Evolutionary conservation across 2,797 vertebrate species (phyloP), one percentile per base, ranked within the genome.

Genomic region (Picus viridis): DNA sequence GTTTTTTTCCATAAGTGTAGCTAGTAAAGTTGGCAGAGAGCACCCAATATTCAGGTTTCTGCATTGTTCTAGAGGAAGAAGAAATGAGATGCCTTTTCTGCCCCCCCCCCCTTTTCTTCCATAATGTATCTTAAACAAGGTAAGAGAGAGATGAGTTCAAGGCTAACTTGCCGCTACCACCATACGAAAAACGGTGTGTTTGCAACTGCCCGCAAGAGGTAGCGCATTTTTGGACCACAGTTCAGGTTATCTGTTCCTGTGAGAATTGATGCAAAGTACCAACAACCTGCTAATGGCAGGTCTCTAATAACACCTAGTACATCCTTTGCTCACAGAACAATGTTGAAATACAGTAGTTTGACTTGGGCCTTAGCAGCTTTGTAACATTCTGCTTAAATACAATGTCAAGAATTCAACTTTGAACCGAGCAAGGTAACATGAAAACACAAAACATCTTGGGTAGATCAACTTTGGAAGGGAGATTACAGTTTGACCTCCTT

Each of bases 41-140:
- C 85, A 95, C 29, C 80, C 83, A 64, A 49, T 70, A 63, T 45
- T 73, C 45, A 75, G 59, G 30, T 93, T 89, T 69, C 89, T 10
- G 9, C 90, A 80, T 78, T 89, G 75, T 83, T 95, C 86, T 89
- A 94, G 79, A 89, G 82, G 54, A 93, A 92, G 86, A 90, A 85
- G 77, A 94, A 93, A 88, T 51, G 69, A 92, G 73, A 81, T 10
- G 54, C 75, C 22, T 51, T 79, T 65, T 51, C n/a, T n/a, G n/a
- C 7, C 22, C 84, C 76, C 78, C 88, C 57, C 8, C 24, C 84
- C 71, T 76, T 89, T 78, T 80, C 92, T 94, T 84, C 65, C 58
- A 45, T 64, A 34, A 22, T 82, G 62, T 57, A 80, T 75, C 58
- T 78, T 61, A 80, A 90, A 67, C 19, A 41, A 89, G 30, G 67